Conservation (phyloP, 2,888 invertebrate genomes). For the Drosophila subquinaria region DNA sequence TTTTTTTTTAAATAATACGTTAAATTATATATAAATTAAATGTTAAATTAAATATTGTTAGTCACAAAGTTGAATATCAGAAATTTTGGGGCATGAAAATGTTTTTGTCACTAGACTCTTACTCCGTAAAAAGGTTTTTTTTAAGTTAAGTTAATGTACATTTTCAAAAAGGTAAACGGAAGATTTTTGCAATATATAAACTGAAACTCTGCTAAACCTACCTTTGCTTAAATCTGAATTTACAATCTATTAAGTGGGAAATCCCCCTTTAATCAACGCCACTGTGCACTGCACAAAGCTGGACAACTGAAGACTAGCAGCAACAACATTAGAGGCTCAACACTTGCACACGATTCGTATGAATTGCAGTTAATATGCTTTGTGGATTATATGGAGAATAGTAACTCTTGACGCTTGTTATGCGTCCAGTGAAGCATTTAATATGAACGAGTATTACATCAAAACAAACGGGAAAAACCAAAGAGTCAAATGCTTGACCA, state of each 20-base stretch:
- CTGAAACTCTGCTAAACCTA: neutral
- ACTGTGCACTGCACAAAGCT: slow-evolving; percentile 19
- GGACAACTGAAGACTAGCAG: slow-evolving; percentile 1
- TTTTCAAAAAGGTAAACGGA: neutral
- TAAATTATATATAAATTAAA: too few relatives aligned
- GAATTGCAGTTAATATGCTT: slow-evolving; percentile 21
- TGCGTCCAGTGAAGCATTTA: slow-evolving; percentile 55
- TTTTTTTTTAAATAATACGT: too few relatives aligned
- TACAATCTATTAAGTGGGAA: neutral
- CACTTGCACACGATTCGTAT: slow-evolving; percentile 22
- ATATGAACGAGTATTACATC: slow-evolving; percentile 32
- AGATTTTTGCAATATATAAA: neutral
- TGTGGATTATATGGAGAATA: slow-evolving; percentile 36
- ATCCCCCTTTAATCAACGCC: slow-evolving; percentile 12
- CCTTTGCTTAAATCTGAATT: neutral
- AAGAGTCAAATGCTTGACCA: slow-evolving; percentile 7
- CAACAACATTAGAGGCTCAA: slow-evolving; percentile 10
- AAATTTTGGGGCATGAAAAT: too few relatives aligned
- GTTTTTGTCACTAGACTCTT: too few relatives aligned
- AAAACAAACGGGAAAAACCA: slow-evolving; percentile 18
- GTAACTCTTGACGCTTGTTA: slow-evolving; percentile 42
- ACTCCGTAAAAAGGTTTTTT: too few relatives aligned
- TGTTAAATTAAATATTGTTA: too few relatives aligned
- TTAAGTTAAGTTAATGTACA: too few relatives aligned
- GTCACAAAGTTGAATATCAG: too few relatives aligned